Evolutionary conservation across 2,113 vertebrate species (phyloP).

Genomic region (Gymnobelideus leadbeateri): DNA sequence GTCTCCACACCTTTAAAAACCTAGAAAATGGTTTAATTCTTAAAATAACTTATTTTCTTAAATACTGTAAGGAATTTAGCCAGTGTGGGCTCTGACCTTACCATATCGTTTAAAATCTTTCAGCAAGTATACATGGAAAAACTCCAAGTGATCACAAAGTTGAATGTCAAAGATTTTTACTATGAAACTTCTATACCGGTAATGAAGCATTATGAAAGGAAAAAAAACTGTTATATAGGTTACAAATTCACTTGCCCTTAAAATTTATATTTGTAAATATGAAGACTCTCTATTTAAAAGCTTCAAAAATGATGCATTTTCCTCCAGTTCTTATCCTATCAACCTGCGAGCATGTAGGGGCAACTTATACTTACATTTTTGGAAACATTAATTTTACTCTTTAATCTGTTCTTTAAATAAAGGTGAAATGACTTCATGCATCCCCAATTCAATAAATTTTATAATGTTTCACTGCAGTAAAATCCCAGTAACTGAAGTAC

Average conservation of each 20-base stretch:
- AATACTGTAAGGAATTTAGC: slow-evolving; percentile 38
- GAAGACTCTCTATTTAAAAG: background rate
- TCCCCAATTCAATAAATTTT: slow-evolving; percentile 9
- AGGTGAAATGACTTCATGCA: background rate
- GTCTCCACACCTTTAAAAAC: too few species aligned
- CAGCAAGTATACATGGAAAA: slow-evolving; percentile 3
- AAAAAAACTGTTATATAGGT: background rate
- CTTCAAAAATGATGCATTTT: background rate
- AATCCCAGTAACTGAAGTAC: background rate
- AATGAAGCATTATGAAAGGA: background rate
- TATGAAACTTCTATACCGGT: slow-evolving; percentile 1
- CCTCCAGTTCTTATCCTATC: background rate
- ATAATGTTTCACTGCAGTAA: background rate
- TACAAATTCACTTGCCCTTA: background rate
- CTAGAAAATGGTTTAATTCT: too few species aligned
- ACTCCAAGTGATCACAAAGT: slow-evolving; percentile 11
- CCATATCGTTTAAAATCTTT: too few species aligned
- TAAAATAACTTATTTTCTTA: background rate
- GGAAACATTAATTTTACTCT: background rate
- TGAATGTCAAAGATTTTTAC: slow-evolving; percentile 21
- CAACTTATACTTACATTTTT: background rate
- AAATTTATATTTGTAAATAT: background rate
- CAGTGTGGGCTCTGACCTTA: background rate
- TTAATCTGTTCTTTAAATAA: background rate
- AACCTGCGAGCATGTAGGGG: background rate